Evolutionary conservation across 2,888 invertebrate genomes (phyloP).

Genomic region (Noctua pronuba): DNA sequence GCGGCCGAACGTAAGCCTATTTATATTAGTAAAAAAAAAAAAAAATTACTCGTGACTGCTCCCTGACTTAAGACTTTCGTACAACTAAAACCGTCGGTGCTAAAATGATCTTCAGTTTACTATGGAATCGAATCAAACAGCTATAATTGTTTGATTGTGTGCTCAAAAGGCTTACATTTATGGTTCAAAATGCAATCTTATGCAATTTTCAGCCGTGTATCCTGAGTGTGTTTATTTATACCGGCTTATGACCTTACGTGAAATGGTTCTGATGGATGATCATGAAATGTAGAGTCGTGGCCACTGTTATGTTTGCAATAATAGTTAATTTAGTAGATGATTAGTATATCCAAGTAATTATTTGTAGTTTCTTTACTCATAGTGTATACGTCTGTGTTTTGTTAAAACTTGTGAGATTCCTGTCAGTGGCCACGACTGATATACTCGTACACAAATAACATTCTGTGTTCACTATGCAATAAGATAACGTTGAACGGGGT

Average conservation of each 20-base stretch:
- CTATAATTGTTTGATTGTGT: slow-evolving; percentile 18
- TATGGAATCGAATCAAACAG: not conserved
- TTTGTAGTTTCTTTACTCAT: not conserved
- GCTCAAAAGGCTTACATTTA: slow-evolving; percentile 22
- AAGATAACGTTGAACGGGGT: not conserved
- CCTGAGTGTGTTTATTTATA: slow-evolving; percentile 9
- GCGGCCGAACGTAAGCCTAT: too few species aligned
- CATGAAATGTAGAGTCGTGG: slow-evolving; percentile 15
- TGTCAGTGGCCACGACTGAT: slow-evolving; percentile 44
- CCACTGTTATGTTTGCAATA: slow-evolving; percentile 22
- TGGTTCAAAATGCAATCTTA: slow-evolving; percentile 45
- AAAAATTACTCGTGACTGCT: too few species aligned
- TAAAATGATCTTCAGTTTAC: slow-evolving; percentile 1
- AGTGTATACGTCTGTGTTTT: not conserved
- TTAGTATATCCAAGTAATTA: not conserved
- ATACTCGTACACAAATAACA: slow-evolving; percentile 9
- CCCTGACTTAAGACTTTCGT: not conserved
- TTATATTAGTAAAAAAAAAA: too few species aligned
- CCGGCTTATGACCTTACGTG: not conserved
- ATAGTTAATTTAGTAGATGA: not conserved
- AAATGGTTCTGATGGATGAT: slow-evolving; percentile 17
- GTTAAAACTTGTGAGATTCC: not conserved
- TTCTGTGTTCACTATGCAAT: slow-evolving; percentile 20
- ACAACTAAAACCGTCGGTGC: slow-evolving; percentile 28
- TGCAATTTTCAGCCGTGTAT: slow-evolving; percentile 26